Base-by-base conservation (phyloP, 2,113 vertebrate genomes). In the Esox niger region DNA sequence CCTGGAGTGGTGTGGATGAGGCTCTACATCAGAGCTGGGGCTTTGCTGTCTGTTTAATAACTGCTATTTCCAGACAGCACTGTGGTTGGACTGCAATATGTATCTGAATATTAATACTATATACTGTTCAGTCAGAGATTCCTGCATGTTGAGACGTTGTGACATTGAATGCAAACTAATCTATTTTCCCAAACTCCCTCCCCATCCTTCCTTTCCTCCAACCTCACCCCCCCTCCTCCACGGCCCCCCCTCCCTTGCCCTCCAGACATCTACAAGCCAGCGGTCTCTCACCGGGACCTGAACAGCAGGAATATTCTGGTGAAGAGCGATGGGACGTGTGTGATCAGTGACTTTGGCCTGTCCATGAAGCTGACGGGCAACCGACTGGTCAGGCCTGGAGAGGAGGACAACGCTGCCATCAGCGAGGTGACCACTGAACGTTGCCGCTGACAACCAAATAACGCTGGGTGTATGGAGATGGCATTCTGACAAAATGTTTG, bases 281-380 rank as follows among this genome's bases (percentile, higher is more conserved):
- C 96, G 0, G 93, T 98, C 81, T 95, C 96, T 43, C 97, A 98
- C 81, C 93, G 97, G 71, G 97, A 98, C 81, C 83, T 98, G 84
- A 96, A 96, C 86, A 97, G 95, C 86, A 92, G 96, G 80, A 98
- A 98, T 10, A 93, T 98, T 0, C 79, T 98, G 79, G 96, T 98
- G 7, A 95, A 95, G 77, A 90, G 90, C 1, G 95, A 98, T 32
- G 92, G 95, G 62, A 94, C 93, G 0, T 98, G 96, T 74, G 97
- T 97, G 0, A 94, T 98, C 49, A 95, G 94, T 1, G 96, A 98
- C 76, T 98, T 97, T 38, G 96, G 97, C 0, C 90, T 98, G 63
- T 96, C 96, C 73, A 97, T 98, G 97, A 93, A 88, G 55, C 83
- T 98, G 63, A 96, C 95, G 2, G 95, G 94, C 64, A 95, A 92